Conservation (phyloP, 2,888 invertebrate genomes). For the Steinernema hermaphroditum region DNA sequence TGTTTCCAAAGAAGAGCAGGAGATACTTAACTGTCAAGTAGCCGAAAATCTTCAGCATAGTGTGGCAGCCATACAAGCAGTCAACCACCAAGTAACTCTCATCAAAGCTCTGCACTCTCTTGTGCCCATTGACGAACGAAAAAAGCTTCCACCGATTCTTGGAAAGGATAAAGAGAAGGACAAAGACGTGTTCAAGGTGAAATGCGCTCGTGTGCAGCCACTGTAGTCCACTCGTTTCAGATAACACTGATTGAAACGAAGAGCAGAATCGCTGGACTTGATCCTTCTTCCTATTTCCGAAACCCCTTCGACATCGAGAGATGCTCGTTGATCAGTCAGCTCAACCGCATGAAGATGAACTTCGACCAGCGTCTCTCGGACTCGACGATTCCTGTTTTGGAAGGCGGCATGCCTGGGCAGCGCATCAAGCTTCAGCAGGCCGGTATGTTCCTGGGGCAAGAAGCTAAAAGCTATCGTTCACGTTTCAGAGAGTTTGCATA, state of each 20-base stretch:
- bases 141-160: constrained; percentile 28
- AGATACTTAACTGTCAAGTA: constrained; percentile 46
- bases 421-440: constrained; percentile 80
- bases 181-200: constrained; percentile 13
- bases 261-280: neutral
- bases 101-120: neutral
- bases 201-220: neutral
- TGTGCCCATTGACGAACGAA: neutral
- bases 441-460: constrained; percentile 65
- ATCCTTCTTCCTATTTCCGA: constrained; percentile 73
- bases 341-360: constrained; percentile 89
- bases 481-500: constrained; percentile 83
- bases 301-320: constrained; percentile 95
- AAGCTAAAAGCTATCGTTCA: constrained; percentile 26
- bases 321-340: constrained; percentile 84
- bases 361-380: constrained; percentile 69
- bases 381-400: constrained; percentile 46
- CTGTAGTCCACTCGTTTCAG: neutral
- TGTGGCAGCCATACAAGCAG: neutral
- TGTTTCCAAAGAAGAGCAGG: constrained; percentile 74
- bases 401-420: constrained; percentile 73
- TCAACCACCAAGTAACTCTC: neutral
- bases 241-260: neutral
- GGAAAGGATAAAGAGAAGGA: constrained; percentile 20
- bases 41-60: constrained; percentile 33